Percentiles rank a stretch among this genome's conserved stretches.
Evolutionary conservation across 2,888 invertebrate genomes (phyloP).

Genomic region (Hypolimnas misippus): DNA sequence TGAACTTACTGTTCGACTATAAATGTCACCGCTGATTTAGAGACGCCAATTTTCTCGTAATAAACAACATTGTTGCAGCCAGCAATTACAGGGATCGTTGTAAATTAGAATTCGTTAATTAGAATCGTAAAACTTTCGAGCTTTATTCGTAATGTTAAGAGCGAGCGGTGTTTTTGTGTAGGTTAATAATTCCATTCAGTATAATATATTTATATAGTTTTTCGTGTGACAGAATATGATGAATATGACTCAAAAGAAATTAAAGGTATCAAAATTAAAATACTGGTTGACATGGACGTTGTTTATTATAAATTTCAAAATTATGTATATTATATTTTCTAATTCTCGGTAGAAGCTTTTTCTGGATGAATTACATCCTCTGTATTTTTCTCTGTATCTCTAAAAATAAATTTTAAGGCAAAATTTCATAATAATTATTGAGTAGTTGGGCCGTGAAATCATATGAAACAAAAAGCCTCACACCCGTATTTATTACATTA

Average conservation of each 20-base stretch:
- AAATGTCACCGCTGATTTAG: conserved; percentile 73
- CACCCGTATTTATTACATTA: too few species aligned
- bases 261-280: not conserved
- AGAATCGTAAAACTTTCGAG: conserved; percentile 23
- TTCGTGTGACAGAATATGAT: not conserved
- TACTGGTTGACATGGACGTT: too few species aligned
- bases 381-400: too few species aligned
- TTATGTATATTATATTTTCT: too few species aligned
- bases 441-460: too few species aligned
- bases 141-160: conserved; percentile 23
- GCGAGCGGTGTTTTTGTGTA: not conserved
- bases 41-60: conserved; percentile 53
- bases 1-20: conserved; percentile 74
- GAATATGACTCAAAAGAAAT: not conserved
- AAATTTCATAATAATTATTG: too few species aligned
- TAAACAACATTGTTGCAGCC: conserved; percentile 44
- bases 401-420: too few species aligned
- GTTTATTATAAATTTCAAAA: too few species aligned
- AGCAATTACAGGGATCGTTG: conserved; percentile 27
- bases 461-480: too few species aligned
- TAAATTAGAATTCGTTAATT: conserved; percentile 36
- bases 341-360: too few species aligned
- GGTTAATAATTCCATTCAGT: too few species aligned
- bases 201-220: not conserved
- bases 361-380: too few species aligned